Percentiles rank a stretch among this genome's conserved stretches.
Conservation (phyloP, 2,888 invertebrate genomes). For the Sympetrum striolatum region DNA sequence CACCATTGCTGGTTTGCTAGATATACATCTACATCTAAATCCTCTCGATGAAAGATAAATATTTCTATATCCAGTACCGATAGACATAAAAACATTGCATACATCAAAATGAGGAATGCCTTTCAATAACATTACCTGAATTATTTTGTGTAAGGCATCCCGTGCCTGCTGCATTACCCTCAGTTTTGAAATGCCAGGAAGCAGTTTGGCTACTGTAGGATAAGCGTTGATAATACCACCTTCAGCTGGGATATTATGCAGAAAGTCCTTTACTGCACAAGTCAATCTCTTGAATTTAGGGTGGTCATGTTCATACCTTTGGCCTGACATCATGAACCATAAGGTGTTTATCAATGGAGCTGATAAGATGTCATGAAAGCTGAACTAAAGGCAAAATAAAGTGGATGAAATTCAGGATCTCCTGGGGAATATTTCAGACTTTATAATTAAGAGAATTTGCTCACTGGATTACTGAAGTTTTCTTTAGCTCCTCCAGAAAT, state of each 20-base stretch:
- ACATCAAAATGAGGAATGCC: too few species aligned
- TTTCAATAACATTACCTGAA: background rate
- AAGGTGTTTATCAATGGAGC: background rate
- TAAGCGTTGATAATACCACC: background rate
- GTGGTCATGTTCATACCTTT: slow-evolving; percentile 11
- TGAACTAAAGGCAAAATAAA: background rate
- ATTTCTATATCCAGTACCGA: too few species aligned
- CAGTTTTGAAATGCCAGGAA: background rate
- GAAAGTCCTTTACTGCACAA: background rate
- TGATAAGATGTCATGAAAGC: background rate
- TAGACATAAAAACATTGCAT: too few species aligned
- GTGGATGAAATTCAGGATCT: background rate
- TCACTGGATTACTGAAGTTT: background rate
- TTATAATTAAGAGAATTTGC: background rate
- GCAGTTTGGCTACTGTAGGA: background rate
- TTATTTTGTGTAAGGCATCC: background rate
- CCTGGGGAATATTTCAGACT: background rate
- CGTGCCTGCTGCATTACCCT: background rate
- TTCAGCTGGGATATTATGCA: background rate
- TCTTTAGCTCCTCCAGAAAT: background rate
- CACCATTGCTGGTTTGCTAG: too few species aligned
- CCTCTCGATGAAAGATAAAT: too few species aligned
- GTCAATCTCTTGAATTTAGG: background rate
- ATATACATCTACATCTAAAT: too few species aligned
- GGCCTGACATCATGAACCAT: slow-evolving; percentile 10